These are phyloP conservation scores for Diorhabda carinulata DNA, from an alignment of 1,140 invertebrate species.

Conservation along the genomic window DNA sequence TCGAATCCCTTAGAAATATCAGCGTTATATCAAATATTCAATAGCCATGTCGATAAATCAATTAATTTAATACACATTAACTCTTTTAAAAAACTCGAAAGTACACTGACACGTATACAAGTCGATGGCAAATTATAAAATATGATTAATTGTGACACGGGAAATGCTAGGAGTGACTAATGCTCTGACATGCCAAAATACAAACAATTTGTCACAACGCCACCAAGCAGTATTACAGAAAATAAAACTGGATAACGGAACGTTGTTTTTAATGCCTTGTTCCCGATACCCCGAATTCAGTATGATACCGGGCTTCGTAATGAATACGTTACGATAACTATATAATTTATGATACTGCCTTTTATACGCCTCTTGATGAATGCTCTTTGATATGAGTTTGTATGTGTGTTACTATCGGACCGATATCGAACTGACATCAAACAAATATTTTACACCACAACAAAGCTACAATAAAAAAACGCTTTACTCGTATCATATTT, in stretches of 20 bases:
- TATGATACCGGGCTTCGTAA: constrained; percentile 17
- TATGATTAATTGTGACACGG: constrained; percentile 13
- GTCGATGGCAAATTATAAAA: constrained; percentile 14
- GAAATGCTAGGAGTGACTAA: constrained; percentile 16
- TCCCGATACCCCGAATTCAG: constrained; percentile 17
- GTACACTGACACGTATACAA: not conserved
- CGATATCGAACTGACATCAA: not conserved
- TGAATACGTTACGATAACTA: constrained; percentile 19
- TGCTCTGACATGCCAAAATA: constrained; percentile 16
- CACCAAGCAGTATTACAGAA: constrained; percentile 13
- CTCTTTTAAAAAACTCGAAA: not conserved
- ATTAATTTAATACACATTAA: constrained; percentile 1
- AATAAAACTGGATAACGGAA: constrained; percentile 18
- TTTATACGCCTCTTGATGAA: constrained; percentile 14
- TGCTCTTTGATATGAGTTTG: constrained; percentile 12
- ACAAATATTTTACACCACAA: not conserved
- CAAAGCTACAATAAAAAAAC: not conserved
- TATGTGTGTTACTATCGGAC: not conserved
- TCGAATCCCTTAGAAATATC: too few relatives aligned
- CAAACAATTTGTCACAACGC: constrained; percentile 21
- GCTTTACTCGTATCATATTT: too few relatives aligned
- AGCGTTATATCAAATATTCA: too few relatives aligned
- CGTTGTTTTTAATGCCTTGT: constrained; percentile 18
- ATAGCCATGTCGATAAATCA: not conserved
- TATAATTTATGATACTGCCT: constrained; percentile 14